Conservation (phyloP, 2,797 vertebrate species). For the Odontamblyopus rebecca region DNA sequence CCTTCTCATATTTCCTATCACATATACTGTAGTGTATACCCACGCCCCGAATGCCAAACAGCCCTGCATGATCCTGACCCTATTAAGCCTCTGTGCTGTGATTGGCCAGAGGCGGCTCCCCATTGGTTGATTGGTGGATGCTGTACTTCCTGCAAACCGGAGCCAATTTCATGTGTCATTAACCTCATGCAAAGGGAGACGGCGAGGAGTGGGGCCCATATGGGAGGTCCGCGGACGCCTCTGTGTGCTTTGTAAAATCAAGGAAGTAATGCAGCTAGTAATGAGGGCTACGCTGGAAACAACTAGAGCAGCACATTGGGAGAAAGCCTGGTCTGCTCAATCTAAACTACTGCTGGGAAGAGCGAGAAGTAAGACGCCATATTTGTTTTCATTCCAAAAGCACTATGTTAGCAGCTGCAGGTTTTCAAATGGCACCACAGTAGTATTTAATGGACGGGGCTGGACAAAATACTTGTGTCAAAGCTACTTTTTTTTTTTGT, state of each 20-base stretch:
- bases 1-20: neutral
- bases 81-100: constrained; percentile 53
- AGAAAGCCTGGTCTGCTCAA: neutral
- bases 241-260: constrained; percentile 76
- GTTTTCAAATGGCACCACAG: neutral
- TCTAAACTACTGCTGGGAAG: neutral
- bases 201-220: constrained; percentile 37
- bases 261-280: constrained; percentile 10
- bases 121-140: constrained; percentile 54
- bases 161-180: constrained; percentile 71
- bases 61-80: constrained; percentile 39
- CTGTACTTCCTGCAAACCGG: constrained; percentile 43
- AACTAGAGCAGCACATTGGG: constrained; percentile 30
- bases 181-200: constrained; percentile 60
- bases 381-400: neutral
- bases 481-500: too few species aligned
- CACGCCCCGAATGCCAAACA: constrained; percentile 40
- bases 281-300: constrained; percentile 7
- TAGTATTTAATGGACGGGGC: too few species aligned
- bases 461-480: too few species aligned
- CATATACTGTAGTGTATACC: neutral
- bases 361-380: too few species aligned
- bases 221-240: constrained; percentile 11
- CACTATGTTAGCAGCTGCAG: too few species aligned
- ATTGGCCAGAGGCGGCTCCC: constrained; percentile 48